Evolutionary conservation across 2,113 vertebrate species (phyloP).

Genomic region (Cichladusa arquata): DNA sequence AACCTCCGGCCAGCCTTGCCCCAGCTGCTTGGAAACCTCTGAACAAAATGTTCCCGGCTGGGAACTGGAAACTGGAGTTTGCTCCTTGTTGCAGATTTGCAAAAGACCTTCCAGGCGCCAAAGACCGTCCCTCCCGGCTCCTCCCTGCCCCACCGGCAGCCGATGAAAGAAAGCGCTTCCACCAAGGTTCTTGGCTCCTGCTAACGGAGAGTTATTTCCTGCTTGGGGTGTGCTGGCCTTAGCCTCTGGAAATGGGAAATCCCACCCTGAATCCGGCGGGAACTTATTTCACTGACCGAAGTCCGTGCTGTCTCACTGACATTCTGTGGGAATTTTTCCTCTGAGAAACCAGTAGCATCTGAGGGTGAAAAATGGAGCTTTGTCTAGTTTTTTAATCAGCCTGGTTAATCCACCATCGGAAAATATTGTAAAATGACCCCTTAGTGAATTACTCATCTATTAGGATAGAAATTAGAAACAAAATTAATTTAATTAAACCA

Average conservation of each 20-base stretch:
- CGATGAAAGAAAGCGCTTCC: neutral
- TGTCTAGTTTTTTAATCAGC: neutral
- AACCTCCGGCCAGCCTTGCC: neutral
- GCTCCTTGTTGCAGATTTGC: neutral
- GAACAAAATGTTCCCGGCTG: conserved; percentile 37
- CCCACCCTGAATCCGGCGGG: neutral
- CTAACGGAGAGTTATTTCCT: conserved; percentile 32
- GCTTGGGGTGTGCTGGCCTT: neutral
- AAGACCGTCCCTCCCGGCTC: neutral
- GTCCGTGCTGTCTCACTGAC: neutral
- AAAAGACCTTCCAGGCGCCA: neutral
- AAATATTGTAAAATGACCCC: neutral
- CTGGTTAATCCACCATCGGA: neutral
- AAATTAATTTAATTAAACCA: neutral
- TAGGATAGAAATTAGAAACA: neutral
- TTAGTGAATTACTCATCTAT: neutral
- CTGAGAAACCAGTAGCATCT: neutral
- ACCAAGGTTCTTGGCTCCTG: neutral
- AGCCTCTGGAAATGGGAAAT: conserved; percentile 46
- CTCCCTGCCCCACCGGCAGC: neutral
- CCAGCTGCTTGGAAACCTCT: neutral
- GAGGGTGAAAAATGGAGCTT: neutral
- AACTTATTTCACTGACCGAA: neutral
- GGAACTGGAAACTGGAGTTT: neutral
- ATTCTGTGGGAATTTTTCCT: neutral